These are phyloP conservation scores for Dipodomys stephensi DNA, from an alignment of 2,113 vertebrate genomes.

Conservation along the genomic window DNA sequence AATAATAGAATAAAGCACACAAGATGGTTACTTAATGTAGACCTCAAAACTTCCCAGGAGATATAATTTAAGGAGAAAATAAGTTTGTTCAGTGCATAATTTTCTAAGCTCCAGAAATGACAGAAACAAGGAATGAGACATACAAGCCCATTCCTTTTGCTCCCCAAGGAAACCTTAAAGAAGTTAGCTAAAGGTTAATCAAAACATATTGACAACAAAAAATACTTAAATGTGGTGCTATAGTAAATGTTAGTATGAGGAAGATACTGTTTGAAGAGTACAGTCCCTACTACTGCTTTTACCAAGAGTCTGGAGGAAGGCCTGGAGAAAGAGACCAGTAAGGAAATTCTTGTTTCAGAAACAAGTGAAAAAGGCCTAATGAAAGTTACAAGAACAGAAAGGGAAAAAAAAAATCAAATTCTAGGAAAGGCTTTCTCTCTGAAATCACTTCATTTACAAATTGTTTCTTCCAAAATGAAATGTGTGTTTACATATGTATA, in stretches of 20 bases:
- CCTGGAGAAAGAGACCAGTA: no score
- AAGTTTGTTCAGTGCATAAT: not conserved
- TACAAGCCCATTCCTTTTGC: not conserved
- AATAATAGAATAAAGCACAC: not conserved
- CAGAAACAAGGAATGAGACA: not conserved
- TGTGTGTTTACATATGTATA: not conserved
- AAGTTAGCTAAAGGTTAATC: conserved; percentile 25
- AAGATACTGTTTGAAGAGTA: not conserved
- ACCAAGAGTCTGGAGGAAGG: not conserved
- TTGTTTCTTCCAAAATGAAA: conserved; percentile 14
- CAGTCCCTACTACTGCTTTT: not conserved
- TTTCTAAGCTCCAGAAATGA: not conserved
- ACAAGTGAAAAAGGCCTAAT: not conserved
- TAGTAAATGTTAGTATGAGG: not conserved
- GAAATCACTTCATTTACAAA: not conserved
- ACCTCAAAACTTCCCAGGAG: not conserved
- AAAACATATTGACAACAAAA: not conserved
- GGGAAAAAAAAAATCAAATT: not conserved
- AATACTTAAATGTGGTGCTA: not conserved
- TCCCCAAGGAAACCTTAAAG: not conserved
- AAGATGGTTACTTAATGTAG: not conserved
- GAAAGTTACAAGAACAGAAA: not conserved
- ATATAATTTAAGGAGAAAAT: not conserved
- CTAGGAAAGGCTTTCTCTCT: not conserved
- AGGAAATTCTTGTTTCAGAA: not conserved